phyloP scores from a whole-genome alignment of 2,888 invertebrate genomes.

The Tillus elongatus region DNA sequence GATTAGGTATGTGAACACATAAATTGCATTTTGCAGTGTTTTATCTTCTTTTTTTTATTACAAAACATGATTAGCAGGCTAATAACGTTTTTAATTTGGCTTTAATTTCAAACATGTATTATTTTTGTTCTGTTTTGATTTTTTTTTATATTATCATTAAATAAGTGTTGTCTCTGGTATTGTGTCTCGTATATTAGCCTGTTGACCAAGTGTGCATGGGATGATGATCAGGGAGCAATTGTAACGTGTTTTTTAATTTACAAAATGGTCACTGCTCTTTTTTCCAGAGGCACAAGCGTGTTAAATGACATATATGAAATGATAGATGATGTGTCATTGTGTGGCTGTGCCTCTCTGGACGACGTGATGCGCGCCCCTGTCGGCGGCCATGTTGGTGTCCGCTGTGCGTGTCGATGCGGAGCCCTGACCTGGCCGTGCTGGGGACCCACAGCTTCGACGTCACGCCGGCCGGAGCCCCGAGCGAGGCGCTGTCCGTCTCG shows the following conservation, averaged over 20 bases:
- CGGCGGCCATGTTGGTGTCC: constrained; percentile 28
- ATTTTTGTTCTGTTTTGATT: constrained; percentile 20
- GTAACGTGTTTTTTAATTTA: too few species aligned
- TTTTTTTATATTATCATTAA: constrained; percentile 18
- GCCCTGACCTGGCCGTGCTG: constrained; percentile 28
- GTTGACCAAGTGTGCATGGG: constrained; percentile 35
- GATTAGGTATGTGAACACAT: constrained; percentile 64
- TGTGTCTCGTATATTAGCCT: constrained; percentile 32
- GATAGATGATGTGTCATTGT: too few species aligned
- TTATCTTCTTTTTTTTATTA: constrained; percentile 13
- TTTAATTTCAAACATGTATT: too few species aligned
- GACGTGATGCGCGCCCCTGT: constrained; percentile 24
- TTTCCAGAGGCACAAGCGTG: constrained; percentile 44
- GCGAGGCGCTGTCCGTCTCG: too few species aligned
- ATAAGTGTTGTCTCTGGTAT: too few species aligned
- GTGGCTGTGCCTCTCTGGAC: constrained; percentile 40
- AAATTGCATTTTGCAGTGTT: constrained; percentile 9
- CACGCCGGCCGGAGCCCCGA: constrained; percentile 22
- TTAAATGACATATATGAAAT: constrained; percentile 32
- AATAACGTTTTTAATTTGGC: constrained; percentile 28
- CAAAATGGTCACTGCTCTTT: constrained; percentile 41
- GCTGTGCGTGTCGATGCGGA: constrained; percentile 25
- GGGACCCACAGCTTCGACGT: constrained; percentile 23
- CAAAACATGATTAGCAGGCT: constrained; percentile 31
- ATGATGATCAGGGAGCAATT: constrained; percentile 15